Percentiles rank a stretch among this genome's conserved stretches.
phyloP scores from a whole-genome alignment of 2,113 vertebrate genomes.

The Alexandromys fortis region DNA sequence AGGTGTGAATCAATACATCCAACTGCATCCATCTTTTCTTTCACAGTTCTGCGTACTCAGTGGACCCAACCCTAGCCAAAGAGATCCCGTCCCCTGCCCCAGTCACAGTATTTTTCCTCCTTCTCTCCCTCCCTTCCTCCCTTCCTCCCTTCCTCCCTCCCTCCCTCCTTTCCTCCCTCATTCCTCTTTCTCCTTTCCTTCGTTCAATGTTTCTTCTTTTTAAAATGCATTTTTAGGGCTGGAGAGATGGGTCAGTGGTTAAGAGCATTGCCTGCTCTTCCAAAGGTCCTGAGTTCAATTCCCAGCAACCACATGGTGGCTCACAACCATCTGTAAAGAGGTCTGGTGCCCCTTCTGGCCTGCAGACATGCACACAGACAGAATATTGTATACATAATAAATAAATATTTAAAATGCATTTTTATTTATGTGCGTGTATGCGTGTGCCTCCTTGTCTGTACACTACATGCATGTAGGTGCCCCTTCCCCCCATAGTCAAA shows the following conservation, averaged over 20 bases:
- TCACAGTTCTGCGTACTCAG: neutral
- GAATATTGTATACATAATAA: too few relatives aligned
- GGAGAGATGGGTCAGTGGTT: too few relatives aligned
- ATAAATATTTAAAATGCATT: neutral
- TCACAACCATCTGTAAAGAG: too few relatives aligned
- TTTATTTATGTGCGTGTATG: neutral
- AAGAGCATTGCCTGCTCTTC: too few relatives aligned
- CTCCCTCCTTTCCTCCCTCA: too few relatives aligned
- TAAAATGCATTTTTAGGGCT: neutral
- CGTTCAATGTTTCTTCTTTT: neutral
- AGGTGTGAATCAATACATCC: neutral
- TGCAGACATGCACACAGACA: too few relatives aligned
- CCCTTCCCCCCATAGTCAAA: neutral
- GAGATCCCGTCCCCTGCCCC: neutral
- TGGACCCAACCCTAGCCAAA: neutral
- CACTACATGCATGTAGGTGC: neutral
- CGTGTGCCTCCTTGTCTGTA: neutral
- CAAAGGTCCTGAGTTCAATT: too few relatives aligned
- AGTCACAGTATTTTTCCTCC: neutral
- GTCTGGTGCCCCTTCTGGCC: too few relatives aligned
- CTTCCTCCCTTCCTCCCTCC: too few relatives aligned
- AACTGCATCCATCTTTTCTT: neutral
- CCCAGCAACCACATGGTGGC: too few relatives aligned
- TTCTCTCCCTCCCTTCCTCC: accelerated
- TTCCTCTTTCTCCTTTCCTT: too few relatives aligned